These are phyloP conservation scores for Xenus cinereus DNA, from an alignment of 2,113 vertebrate genomes.

Conservation along the genomic window DNA sequence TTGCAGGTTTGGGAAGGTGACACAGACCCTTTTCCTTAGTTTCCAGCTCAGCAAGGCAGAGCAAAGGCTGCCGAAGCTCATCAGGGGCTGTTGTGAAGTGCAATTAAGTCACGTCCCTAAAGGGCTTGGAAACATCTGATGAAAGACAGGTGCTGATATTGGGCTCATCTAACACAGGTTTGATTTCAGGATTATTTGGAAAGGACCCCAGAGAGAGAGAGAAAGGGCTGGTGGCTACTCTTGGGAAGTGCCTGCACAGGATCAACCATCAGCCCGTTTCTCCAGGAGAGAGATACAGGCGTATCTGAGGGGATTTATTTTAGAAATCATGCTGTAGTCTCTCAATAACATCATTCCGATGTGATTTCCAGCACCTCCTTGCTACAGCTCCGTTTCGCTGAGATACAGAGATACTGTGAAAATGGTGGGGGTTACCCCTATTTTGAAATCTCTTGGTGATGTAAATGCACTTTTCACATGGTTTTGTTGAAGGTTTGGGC, in stretches of 20 bases:
- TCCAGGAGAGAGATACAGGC: not conserved
- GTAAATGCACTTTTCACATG: not conserved
- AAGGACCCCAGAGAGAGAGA: not conserved
- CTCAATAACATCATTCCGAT: not conserved
- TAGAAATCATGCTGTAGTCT: not conserved
- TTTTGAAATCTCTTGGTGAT: not conserved
- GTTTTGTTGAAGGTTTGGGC: not conserved
- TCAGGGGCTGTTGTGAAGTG: not conserved
- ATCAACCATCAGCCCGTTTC: not conserved
- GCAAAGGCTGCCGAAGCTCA: not conserved
- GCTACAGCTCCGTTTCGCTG: not conserved
- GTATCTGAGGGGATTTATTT: not conserved
- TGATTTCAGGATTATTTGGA: constrained; percentile 20
- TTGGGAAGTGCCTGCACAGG: constrained; percentile 4
- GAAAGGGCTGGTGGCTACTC: not conserved
- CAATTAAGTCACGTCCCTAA: not conserved
- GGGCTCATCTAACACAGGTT: not conserved
- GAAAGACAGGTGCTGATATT: constrained; percentile 19
- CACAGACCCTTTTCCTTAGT: not conserved
- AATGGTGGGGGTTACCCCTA: not conserved
- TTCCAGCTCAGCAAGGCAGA: not conserved
- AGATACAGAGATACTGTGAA: not conserved
- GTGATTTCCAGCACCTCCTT: not conserved
- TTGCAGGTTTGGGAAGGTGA: not conserved
- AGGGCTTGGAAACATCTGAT: constrained; percentile 20